Evolutionary conservation across 2,888 invertebrate genomes (phyloP).

Genomic region (Meiosimyza decipiens): DNA sequence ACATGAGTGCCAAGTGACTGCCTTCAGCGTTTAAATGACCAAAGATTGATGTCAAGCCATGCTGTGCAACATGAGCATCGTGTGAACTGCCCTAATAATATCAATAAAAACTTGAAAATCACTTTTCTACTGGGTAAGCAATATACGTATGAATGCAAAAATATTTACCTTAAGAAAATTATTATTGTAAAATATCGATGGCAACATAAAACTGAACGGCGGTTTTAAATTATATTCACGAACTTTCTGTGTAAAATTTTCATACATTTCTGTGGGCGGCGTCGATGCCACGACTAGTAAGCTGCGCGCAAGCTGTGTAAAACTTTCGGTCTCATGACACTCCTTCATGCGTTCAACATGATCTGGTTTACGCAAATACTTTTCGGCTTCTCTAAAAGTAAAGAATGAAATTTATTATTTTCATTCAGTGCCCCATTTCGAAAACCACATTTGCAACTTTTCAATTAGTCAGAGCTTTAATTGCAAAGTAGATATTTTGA

Average conservation of each 20-base stretch:
- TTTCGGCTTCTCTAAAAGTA: slow-evolving; percentile 73
- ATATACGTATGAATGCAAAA: slow-evolving; percentile 11
- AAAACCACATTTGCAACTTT: too few relatives aligned
- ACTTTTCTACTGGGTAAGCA: not conserved
- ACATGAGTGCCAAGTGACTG: too few relatives aligned
- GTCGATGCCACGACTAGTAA: slow-evolving; percentile 90
- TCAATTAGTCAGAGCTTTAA: too few relatives aligned
- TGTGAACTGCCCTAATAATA: too few relatives aligned
- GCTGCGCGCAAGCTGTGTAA: slow-evolving; percentile 79
- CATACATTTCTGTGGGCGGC: slow-evolving; percentile 79
- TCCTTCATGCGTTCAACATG: slow-evolving; percentile 70
- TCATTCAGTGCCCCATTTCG: too few relatives aligned
- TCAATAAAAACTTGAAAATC: too few relatives aligned
- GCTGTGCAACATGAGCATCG: too few relatives aligned
- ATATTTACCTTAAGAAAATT: slow-evolving; percentile 69
- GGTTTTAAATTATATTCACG: slow-evolving; percentile 79
- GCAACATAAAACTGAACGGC: slow-evolving; percentile 84
- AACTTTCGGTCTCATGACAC: slow-evolving; percentile 70
- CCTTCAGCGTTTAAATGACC: too few relatives aligned
- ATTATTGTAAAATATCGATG: slow-evolving; percentile 69
- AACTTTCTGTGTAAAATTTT: slow-evolving; percentile 83
- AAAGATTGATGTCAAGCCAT: too few relatives aligned
- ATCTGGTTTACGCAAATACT: slow-evolving; percentile 80
- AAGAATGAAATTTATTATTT: not conserved
- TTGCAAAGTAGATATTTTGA: too few relatives aligned